Base-by-base conservation (phyloP, 64 coral and sea anemone species). In the Hydrozoanthus tunicans region DNA sequence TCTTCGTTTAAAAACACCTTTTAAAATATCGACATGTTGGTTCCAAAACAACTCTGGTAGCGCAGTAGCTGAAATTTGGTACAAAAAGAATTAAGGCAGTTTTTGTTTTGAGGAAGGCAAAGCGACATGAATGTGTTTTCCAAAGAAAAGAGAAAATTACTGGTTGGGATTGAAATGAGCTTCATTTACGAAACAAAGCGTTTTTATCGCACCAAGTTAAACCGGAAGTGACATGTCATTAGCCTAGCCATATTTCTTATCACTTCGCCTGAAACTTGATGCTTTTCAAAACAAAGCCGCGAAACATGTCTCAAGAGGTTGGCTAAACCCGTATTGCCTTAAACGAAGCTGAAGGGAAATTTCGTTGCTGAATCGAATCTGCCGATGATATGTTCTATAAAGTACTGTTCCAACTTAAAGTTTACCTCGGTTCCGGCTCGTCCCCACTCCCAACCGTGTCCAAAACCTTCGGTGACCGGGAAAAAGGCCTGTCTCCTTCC, bases 401-500 rank as follows among this genome's bases (percentile, higher is more conserved):
- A 11, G n/a, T 73, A 71, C 4, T 27, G 10, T 53, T 84, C 20
- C 79, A 14, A 59, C 5, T 24, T 70, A 17, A 59, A 67, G 53
- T 61, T 63, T 81, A 63, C 79, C 9, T 63, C 70, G 6, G 43
- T 76, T 27, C 53, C 26, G 60, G 9, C 26, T 53, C 74, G 27
- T 70, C 43, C 24, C 56, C n/a, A 27, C 4, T 13, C 53, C 12
- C 10, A 26, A 88, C 13, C 74, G 73, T 56, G 23, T 88, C 84
- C 84, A 88, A 88, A 88, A 75, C 24, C 70, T n/a, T 27, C 15
- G 54, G 5, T 57, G 69, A 55, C 53, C 69, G 17, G 68, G 68
- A 57, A 88, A 74, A 6, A 88, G 13, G 9, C 59, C 84, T 4
- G 68, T 88, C 32, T 88, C 84, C 74, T 88, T 88, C 84, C 84